These are phyloP conservation scores for Astropecten irregularis DNA, from an alignment of 53 echinoderm and acorn worm species.

Conservation along the genomic window DNA sequence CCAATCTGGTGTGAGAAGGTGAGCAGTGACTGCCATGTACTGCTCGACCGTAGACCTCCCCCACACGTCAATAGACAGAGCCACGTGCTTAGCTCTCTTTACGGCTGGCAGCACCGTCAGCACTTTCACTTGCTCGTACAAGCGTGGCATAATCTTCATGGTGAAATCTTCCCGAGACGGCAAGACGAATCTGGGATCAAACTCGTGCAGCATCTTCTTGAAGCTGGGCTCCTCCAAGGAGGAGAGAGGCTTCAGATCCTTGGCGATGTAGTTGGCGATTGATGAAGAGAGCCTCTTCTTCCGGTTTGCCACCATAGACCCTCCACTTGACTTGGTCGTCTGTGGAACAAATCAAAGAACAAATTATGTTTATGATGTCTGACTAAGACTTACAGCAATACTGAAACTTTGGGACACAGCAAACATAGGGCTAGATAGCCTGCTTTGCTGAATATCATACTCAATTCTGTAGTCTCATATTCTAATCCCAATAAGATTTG, in stretches of 20 bases:
- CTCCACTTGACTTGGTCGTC: neutral
- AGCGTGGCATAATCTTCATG: conserved; percentile 25
- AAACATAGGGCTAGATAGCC: too few species aligned
- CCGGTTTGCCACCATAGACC: conserved; percentile 18
- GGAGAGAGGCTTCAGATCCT: conserved; percentile 53
- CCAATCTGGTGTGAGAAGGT: conserved; percentile 53
- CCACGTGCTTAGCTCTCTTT: conserved; percentile 36
- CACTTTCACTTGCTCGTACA: conserved; percentile 50
- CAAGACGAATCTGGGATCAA: conserved; percentile 46
- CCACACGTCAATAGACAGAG: conserved; percentile 57
- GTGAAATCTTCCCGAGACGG: conserved; percentile 52
- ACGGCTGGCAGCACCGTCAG: conserved; percentile 22
- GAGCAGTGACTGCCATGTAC: conserved; percentile 60
- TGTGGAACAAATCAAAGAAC: neutral
- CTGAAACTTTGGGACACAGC: too few species aligned
- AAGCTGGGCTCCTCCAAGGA: conserved; percentile 66
- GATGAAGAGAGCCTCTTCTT: conserved; percentile 37
- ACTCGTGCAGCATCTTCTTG: conserved; percentile 57
- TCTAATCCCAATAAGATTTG: too few species aligned
- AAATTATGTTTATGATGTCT: too few species aligned
- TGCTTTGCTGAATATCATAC: too few species aligned
- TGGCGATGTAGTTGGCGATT: conserved; percentile 53
- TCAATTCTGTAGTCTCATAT: too few species aligned
- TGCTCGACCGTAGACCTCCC: conserved; percentile 40
- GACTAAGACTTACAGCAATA: too few species aligned